Conservation (phyloP, 2,113 vertebrate species). For the Caretta caretta region DNA sequence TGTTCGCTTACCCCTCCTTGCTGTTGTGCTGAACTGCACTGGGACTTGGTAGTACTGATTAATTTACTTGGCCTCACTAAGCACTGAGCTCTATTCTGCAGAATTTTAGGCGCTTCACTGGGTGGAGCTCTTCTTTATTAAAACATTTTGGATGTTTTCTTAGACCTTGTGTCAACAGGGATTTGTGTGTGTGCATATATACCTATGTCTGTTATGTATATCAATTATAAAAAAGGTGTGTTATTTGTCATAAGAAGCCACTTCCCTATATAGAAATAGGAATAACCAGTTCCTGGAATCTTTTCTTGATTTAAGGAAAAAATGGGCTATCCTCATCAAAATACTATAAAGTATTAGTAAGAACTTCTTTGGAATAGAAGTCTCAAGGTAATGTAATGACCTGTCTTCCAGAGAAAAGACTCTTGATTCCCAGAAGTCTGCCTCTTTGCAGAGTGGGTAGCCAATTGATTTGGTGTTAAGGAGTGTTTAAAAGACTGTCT, state of each 20-base stretch:
- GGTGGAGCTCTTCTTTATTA: neutral
- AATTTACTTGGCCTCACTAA: neutral
- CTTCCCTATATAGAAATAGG: neutral
- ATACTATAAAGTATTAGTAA: neutral
- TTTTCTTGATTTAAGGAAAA: neutral
- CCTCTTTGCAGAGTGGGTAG: constrained; percentile 2
- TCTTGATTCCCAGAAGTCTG: constrained; percentile 39
- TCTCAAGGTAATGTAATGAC: neutral
- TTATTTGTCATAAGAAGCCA: neutral
- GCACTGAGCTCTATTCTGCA: neutral
- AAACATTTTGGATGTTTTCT: neutral
- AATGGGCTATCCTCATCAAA: neutral
- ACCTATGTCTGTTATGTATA: neutral
- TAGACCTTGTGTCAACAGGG: neutral
- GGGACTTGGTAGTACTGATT: neutral
- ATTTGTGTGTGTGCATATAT: neutral
- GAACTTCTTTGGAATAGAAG: accelerated
- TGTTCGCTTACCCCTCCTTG: neutral
- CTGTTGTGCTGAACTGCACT: neutral
- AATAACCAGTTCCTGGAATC: neutral
- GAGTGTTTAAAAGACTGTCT: constrained; percentile 6
- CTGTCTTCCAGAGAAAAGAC: neutral
- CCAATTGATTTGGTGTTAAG: constrained; percentile 10
- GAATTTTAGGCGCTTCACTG: neutral
- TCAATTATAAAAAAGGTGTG: neutral